phyloP scores from a whole-genome alignment of 2,797 vertebrate genomes.

The Gallinago stenura region DNA sequence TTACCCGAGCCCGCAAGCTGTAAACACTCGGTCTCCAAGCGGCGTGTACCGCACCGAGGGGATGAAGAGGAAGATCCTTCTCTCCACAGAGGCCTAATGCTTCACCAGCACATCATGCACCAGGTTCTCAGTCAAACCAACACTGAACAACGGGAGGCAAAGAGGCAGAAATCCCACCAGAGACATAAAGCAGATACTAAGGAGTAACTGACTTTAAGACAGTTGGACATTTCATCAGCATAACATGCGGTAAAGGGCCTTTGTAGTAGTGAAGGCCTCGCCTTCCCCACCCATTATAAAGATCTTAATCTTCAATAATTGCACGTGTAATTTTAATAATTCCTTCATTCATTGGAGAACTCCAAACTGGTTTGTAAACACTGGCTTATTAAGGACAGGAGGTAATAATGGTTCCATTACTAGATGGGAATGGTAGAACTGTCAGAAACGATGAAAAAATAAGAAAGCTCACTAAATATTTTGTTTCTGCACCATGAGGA shows the following conservation, averaged over 20 bases:
- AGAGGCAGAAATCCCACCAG: background rate
- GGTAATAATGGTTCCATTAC: background rate
- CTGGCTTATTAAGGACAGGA: background rate
- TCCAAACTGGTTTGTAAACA: background rate
- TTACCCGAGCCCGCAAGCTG: background rate
- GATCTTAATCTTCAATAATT: background rate
- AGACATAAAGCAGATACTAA: background rate
- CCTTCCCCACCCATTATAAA: background rate
- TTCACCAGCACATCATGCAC: background rate
- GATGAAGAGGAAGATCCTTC: background rate
- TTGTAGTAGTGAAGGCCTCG: background rate
- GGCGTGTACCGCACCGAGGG: fast-evolving
- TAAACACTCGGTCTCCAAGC: background rate
- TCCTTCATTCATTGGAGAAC: background rate
- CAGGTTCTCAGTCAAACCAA: background rate
- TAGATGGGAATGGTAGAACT: background rate
- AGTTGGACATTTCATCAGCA: background rate
- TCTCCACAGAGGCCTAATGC: background rate
- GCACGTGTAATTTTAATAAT: background rate
- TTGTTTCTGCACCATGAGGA: background rate
- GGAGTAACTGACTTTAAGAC: background rate
- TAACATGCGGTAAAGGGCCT: background rate
- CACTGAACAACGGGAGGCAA: background rate
- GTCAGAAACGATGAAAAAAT: background rate
- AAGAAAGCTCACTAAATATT: background rate